phyloP scores from a whole-genome alignment of 2,888 invertebrate genomes.

The Pristionchus exspectatus region DNA sequence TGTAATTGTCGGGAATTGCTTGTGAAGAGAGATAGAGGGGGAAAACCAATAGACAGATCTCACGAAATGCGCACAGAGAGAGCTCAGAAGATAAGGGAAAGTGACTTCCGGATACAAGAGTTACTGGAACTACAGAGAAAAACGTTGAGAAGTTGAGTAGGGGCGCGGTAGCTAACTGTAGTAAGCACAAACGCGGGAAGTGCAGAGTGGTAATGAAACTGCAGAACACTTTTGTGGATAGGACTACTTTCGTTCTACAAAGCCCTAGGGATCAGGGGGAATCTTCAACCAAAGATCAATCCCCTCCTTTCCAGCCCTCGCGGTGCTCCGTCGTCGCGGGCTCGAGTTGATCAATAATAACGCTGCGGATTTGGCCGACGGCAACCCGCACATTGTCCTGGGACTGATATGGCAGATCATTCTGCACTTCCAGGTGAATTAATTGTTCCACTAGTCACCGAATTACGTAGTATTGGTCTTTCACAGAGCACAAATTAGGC shows the following conservation, averaged over 20 bases:
- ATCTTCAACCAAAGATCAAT: neutral
- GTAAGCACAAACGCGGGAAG: no score
- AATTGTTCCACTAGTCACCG: neutral
- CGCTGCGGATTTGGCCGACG: conserved; percentile 78
- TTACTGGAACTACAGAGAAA: neutral
- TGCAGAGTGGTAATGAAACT: no score
- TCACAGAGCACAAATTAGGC: no score
- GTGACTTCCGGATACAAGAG: neutral
- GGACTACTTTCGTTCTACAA: no score
- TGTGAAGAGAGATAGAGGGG: neutral
- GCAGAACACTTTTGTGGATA: no score
- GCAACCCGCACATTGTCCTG: conserved; percentile 78
- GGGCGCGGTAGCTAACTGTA: no score
- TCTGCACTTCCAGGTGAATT: conserved; percentile 77
- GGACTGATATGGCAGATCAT: conserved; percentile 79
- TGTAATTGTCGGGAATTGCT: neutral
- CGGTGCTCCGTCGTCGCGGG: conserved; percentile 67
- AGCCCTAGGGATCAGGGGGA: no score
- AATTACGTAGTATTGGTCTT: no score
- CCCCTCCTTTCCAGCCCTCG: conserved; percentile 31
- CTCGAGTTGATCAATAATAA: conserved; percentile 79
- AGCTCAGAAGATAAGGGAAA: neutral
- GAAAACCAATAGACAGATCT: neutral
- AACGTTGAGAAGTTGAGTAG: neutral
- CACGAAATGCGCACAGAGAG: neutral